A percentile compares a stretch with the other conserved stretches of the same genome.
phyloP scores from a whole-genome alignment of 1,140 invertebrate species.

The Drosophila orosa region DNA sequence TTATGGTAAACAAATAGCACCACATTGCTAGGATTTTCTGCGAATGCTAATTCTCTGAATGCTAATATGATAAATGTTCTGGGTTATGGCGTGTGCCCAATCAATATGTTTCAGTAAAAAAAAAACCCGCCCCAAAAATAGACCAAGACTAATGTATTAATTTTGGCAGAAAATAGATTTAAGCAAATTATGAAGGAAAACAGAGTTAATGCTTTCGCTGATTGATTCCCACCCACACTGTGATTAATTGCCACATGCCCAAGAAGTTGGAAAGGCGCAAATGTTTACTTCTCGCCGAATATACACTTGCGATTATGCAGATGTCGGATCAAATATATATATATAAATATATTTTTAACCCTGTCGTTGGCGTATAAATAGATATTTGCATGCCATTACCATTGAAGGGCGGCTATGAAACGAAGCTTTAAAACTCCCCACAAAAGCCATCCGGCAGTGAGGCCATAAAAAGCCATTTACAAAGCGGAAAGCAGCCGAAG shows the following conservation, averaged over 20 bases:
- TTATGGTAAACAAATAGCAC: constrained; percentile 54
- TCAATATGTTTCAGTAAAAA: constrained; percentile 14
- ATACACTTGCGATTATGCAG: constrained; percentile 39
- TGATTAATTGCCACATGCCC: constrained; percentile 41
- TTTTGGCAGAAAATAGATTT: constrained; percentile 72
- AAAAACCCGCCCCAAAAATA: constrained; percentile 24
- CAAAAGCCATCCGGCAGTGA: constrained; percentile 59
- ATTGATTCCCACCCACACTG: constrained; percentile 40
- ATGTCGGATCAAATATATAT: constrained; percentile 12
- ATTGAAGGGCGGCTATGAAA: constrained; percentile 37
- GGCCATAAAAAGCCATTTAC: constrained; percentile 72
- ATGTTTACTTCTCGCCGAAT: constrained; percentile 21
- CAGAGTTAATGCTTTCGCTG: constrained; percentile 27
- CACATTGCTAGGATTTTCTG: constrained; percentile 21
- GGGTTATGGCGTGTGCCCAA: constrained; percentile 38
- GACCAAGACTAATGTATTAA: constrained; percentile 32
- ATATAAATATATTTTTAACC: constrained; percentile 3
- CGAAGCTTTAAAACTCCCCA: constrained; percentile 47
- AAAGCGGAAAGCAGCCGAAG: constrained; percentile 57
- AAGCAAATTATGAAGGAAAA: constrained; percentile 35
- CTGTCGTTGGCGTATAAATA: constrained; percentile 18
- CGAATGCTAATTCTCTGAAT: constrained; percentile 36
- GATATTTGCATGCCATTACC: constrained; percentile 52
- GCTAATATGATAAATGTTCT: constrained; percentile 30
- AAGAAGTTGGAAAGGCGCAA: constrained; percentile 12